Conservation (phyloP, 2,113 vertebrate genomes). For the Lasiurus borealis region DNA sequence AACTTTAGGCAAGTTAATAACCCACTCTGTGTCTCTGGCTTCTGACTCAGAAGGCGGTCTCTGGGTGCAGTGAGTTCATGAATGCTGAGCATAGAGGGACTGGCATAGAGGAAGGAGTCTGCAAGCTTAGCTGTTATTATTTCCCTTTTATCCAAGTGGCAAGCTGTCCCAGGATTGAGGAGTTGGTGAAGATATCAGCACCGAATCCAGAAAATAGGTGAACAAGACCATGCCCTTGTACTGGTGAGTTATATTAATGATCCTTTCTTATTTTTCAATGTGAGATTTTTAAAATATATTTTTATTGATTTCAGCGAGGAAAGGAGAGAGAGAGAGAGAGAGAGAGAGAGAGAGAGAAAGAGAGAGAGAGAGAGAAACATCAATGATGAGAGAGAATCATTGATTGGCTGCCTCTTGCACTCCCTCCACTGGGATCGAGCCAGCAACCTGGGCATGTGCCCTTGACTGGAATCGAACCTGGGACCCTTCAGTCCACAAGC, state of each 20-base stretch:
- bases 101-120: too few species aligned
- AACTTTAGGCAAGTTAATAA: not conserved
- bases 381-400: too few species aligned
- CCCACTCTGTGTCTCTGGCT: not conserved
- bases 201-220: not conserved
- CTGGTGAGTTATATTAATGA: not conserved
- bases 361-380: too few species aligned
- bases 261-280: not conserved
- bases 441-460: too few species aligned
- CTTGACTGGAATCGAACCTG: too few species aligned
- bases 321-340: too few species aligned
- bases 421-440: too few species aligned
- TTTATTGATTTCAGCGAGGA: too few species aligned
- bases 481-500: too few species aligned
- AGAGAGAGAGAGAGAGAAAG: too few species aligned
- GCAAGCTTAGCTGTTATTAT: too few species aligned
- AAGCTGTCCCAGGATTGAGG: not conserved
- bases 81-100: not conserved
- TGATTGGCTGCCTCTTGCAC: too few species aligned
- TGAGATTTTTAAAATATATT: not conserved
- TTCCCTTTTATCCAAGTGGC: accelerated
- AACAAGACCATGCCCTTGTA: not conserved
- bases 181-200: not conserved
- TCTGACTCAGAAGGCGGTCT: not conserved
- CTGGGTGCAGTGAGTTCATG: not conserved